A percentile compares a stretch with the other conserved stretches of the same genome.
These are phyloP conservation scores for Avahi laniger DNA, from an alignment of 2,797 vertebrate genomes.

Conservation along the genomic window DNA sequence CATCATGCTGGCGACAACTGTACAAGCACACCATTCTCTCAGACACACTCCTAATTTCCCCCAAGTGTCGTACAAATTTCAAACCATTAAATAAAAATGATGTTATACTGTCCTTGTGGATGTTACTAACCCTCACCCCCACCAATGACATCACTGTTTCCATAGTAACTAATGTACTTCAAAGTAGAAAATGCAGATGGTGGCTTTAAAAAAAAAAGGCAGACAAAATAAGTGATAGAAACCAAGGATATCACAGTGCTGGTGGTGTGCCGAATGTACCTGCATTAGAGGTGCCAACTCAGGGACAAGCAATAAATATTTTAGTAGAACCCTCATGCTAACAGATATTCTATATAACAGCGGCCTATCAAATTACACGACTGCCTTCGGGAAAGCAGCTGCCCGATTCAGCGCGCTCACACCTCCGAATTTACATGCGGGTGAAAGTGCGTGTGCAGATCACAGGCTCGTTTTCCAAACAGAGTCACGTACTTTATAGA, in stretches of 20 bases:
- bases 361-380: background rate
- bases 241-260: background rate
- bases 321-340: conserved; percentile 33
- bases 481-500: background rate
- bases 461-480: background rate
- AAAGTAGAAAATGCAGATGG: conserved; percentile 68
- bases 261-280: background rate
- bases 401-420: background rate
- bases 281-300: background rate
- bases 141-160: conserved; percentile 67
- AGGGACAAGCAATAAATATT: conserved; percentile 46
- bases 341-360: background rate
- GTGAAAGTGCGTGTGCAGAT: background rate
- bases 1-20: background rate
- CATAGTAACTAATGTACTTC: conserved; percentile 73
- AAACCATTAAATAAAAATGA: conserved; percentile 60
- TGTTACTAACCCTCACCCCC: conserved; percentile 55
- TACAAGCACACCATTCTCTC: background rate
- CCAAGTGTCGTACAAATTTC: conserved; percentile 43
- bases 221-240: conserved; percentile 50
- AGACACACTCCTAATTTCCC: background rate
- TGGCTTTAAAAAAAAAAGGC: background rate
- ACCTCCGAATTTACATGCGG: background rate
- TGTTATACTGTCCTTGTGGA: conserved; percentile 46
- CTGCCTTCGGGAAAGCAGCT: background rate